A percentile compares a stretch with the other conserved stretches of the same genome.
Evolutionary conservation across 2,113 vertebrate genomes (phyloP).

Genomic region (Speoplatyrhinus poulsoni): DNA sequence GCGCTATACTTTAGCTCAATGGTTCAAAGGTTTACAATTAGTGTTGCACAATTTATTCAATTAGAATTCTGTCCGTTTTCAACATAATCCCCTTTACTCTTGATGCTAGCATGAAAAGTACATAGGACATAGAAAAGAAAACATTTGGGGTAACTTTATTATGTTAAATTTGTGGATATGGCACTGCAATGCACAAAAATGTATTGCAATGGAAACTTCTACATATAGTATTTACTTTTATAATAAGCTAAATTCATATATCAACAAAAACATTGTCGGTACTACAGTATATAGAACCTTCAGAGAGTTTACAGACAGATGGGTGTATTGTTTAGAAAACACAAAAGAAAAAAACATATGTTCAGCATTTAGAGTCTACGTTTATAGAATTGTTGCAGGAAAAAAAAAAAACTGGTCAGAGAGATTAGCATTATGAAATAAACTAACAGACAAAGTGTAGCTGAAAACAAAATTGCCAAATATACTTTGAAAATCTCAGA

Average conservation of each 20-base stretch:
- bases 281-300: slow-evolving; percentile 2
- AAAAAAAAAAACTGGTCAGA: background rate
- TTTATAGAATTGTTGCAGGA: background rate
- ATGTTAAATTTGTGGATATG: too few relatives aligned
- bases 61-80: background rate
- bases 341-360: background rate
- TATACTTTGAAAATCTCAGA: slow-evolving; percentile 29
- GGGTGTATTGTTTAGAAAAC: background rate
- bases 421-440: background rate
- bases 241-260: background rate
- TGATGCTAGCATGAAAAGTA: too few relatives aligned
- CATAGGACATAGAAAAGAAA: too few relatives aligned
- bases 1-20: too few relatives aligned
- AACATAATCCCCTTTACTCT: background rate
- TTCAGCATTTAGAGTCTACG: background rate
- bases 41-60: too few relatives aligned
- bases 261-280: slow-evolving; percentile 30
- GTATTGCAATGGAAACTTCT: too few relatives aligned
- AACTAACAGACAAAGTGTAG: slow-evolving; percentile 17
- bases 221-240: too few relatives aligned
- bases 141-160: too few relatives aligned
- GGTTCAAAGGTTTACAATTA: too few relatives aligned
- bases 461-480: slow-evolving; percentile 40
- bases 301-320: background rate
- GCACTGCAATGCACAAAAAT: too few relatives aligned